Evolutionary conservation across 2,888 invertebrate genomes (phyloP), one percentile per base, ranked within the genome.

Genomic region (Lymantria monacha): DNA sequence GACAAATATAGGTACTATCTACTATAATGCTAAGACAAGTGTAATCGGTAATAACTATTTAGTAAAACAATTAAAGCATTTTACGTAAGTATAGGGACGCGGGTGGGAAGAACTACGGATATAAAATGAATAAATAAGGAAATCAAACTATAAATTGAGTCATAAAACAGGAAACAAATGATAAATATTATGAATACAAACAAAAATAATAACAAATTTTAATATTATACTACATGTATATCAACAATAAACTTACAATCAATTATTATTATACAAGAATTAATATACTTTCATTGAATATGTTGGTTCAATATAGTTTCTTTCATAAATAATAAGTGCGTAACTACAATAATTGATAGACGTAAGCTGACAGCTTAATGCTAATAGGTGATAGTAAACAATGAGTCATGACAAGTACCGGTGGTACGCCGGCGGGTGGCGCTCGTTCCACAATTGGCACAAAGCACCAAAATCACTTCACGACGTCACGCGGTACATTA

Each of bases 401-500:
- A 83, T 81, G 77, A 80, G 75, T 83, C 79, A 81, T 81, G 63
- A 64, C 68, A 72, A 72, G 83, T 85, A 85, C 86, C 87, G 83
- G 79, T 78, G 72, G 62, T 59, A 69, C 61, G 70, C 69, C 67
- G 74, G 69, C 62, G 76, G 73, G 62, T 76, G 72, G 62, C 66
- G 72, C 15, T 22, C 75, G 74, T 69, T 83, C 74, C 80, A 79
- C 79, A 82, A 76, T 76, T 33, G 79, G 80, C 85, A 87, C 90
- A 85, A 82, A 82, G 79, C 87, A 89, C 88, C 83, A 84, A 84
- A 83, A 85, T 81, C 89, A 91, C 89, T 88, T 85, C 83, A 79
- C 76, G 83, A 79, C 75, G 84, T 79, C 80, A 84, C 79, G 79
- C 71, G 72, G 72, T 78, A 81, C 81, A 82, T 82, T 81, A 70